Evolutionary conservation across 64 coral and sea anemone genomes (phyloP).

Genomic region (Pocillopora damicornis): DNA sequence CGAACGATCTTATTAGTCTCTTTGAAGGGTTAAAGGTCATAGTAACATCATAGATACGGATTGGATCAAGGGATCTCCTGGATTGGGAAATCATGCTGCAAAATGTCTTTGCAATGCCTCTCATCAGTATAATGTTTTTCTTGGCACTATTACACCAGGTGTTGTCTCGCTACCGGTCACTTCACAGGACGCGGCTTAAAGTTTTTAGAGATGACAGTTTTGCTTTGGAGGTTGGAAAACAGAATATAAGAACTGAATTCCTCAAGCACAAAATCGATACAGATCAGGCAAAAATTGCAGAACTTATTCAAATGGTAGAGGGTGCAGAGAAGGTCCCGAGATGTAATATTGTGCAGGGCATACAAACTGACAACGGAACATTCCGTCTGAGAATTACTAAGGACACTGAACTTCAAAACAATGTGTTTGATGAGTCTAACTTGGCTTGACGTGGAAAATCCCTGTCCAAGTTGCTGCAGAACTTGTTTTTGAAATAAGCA

Average conservation of each 20-base stretch:
- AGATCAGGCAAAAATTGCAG: conserved; percentile 63
- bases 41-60: too few relatives aligned
- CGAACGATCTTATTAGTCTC: too few relatives aligned
- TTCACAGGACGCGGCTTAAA: conserved; percentile 73
- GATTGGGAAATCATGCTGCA: neutral
- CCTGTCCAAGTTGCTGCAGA: too few relatives aligned
- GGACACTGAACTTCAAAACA: conserved; percentile 66
- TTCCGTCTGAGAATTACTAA: conserved; percentile 55
- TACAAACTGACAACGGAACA: conserved; percentile 37
- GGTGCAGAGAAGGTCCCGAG: conserved; percentile 64
- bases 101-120: neutral
- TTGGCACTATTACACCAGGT: conserved; percentile 39
- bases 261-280: conserved; percentile 71
- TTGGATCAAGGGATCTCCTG: neutral
- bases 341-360: conserved; percentile 73
- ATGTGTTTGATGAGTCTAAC: neutral
- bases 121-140: neutral
- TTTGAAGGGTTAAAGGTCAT: too few relatives aligned
- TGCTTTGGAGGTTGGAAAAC: conserved; percentile 64
- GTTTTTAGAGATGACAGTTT: conserved; percentile 62
- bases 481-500: too few relatives aligned
- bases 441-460: too few relatives aligned
- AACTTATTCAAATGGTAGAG: conserved; percentile 65
- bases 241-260: conserved; percentile 70
- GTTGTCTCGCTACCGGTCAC: conserved; percentile 62